Percentiles rank a stretch among this genome's conserved stretches.
Evolutionary conservation across 2,888 invertebrate species (phyloP).

Genomic region (Lamellibrachia columna): DNA sequence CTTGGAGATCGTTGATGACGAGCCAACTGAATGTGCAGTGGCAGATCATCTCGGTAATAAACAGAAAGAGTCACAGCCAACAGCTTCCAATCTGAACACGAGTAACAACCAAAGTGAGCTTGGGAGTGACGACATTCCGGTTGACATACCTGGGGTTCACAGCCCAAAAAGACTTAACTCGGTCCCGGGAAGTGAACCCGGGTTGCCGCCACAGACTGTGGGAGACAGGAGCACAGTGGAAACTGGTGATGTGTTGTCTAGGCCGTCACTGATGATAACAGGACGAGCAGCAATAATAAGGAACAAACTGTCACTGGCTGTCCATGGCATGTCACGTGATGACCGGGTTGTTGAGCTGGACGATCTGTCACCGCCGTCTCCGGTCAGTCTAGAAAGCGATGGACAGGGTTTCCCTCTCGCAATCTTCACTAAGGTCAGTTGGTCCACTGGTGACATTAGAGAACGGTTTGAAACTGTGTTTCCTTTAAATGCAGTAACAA

Average conservation of each 20-base stretch:
- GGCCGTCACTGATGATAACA: background rate
- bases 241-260: background rate
- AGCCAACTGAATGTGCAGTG: slow-evolving; percentile 10
- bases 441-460: background rate
- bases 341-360: background rate
- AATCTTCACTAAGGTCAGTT: slow-evolving; percentile 80
- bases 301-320: slow-evolving; percentile 18
- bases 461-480: background rate
- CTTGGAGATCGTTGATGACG: slow-evolving; percentile 48
- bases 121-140: background rate
- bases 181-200: background rate
- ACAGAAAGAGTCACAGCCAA: background rate
- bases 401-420: slow-evolving; percentile 88
- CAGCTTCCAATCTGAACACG: background rate
- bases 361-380: slow-evolving; percentile 13
- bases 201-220: slow-evolving; percentile 16
- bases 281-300: background rate
- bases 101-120: background rate
- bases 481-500: background rate
- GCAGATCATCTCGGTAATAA: background rate
- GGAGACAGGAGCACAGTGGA: background rate
- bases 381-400: slow-evolving; percentile 63
- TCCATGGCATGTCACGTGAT: background rate
- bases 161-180: background rate
- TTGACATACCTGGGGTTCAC: slow-evolving; percentile 3